Evolutionary conservation across 2,888 invertebrate genomes (phyloP), one percentile per base, ranked within the genome.

Genomic region (Drosophila mulleri): DNA sequence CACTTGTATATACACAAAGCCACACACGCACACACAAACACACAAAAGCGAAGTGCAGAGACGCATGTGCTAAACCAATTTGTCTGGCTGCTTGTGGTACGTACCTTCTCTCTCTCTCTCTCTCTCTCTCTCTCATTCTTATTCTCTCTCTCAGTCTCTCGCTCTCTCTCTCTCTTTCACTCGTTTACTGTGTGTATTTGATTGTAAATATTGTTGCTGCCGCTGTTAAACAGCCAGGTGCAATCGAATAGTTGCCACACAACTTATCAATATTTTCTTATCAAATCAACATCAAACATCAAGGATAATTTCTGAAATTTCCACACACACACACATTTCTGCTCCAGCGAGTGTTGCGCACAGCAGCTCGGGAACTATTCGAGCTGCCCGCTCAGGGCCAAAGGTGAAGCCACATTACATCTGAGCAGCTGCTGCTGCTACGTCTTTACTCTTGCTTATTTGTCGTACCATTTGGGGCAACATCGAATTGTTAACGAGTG

Each of bases 61-160:
- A 68, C 50, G 64, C 64, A 62, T 83, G 78, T 78, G 78, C 72
- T 85, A 75, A 83, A 88, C 83, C 88, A 82, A 88, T 83, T 83
- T 88, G 88, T 83, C 86, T 85, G 86, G 70, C 83, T 69, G 76
- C 63, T 80, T 78, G 78, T 52, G 80, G 75, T 79, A 64, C 62
- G 32, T 12, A 12, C 29, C 29, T 5, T 6, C 29, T 3, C 48
- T 48, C 48, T 48, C 48, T 2, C 29, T 6, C 48, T n/a, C 48
- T 11, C 11, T 4, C 35, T 2, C 35, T 18, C 35, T 35, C n/a
- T 14, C 45, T 50, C 16, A 0, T 20, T 23, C 8, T n/a, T n/a
- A n/a, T n/a, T 5, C 35, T 4, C 14, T 14, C 14, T 37, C 37
- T 14, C 37, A 6, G 14, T 14, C 32, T 32, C 32, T 3, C 37